Base-by-base conservation (phyloP, 2,113 vertebrate genomes). In the Cyanoderma ruficeps region DNA sequence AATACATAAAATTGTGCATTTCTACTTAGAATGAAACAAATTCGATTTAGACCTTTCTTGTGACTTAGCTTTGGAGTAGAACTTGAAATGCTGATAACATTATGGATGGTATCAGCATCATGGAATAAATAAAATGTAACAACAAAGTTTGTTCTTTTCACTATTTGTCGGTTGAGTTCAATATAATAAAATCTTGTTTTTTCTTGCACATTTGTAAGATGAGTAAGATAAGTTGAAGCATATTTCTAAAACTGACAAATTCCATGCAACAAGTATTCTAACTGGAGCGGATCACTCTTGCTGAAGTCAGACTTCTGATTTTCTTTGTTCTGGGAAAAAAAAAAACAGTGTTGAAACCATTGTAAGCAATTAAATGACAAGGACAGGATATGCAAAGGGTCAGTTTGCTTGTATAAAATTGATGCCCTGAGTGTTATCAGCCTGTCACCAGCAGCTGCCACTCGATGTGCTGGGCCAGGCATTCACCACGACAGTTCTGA, bases 401-500 rank as follows among this genome's bases (percentile, higher is more conserved):
- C 39, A 21, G 16, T 33, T 21, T 91, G 9, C 44, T 89, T n/a
- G 52, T 44, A 42, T 25, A 9, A 35, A 35, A 35, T 9, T 16
- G 35, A 21, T 85, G 44, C 2, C 35, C 35, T 55, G 39, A 27
- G 59, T 90, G 96, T 94, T 91, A 94, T 89, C 96, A 91, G 15
- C 47, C 11, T 78, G 94, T 87, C 88, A 83, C 37, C 28, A 95
- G n/a, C 64, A 95, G 87, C 93, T 96, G 85, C 49, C 16, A 23
- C 77, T 87, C 44, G 10, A 37, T 87, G 65, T n/a, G 64, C 77
- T 74, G 68, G 42, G 22, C 28, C 86, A 25, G 68, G 50, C 50
- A 64, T 37, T 92, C 75, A 57, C 74, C 8, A 22, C 61, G 89
- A 78, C 88, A 87, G 15, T 82, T 70, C 93, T 55, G 22, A 84